These are phyloP conservation scores for Bombus huntii DNA, from an alignment of 1,140 invertebrate genomes.

Conservation along the genomic window DNA sequence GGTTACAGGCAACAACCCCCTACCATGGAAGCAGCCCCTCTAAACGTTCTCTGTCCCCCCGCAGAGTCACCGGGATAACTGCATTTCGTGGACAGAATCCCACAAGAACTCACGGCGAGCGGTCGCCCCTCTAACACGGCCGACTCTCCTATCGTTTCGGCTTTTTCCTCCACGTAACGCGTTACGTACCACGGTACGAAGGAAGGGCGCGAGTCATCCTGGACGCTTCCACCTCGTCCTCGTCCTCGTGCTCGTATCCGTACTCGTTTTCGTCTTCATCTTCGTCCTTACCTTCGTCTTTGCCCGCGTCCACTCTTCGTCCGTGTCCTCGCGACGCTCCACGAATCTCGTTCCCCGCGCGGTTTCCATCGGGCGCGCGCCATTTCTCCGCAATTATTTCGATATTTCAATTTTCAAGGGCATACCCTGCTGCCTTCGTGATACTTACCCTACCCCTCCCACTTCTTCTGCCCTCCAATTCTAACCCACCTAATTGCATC, in stretches of 20 bases:
- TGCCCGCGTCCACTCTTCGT: background rate
- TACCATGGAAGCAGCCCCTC: constrained; percentile 59
- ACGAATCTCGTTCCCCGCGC: constrained; percentile 33
- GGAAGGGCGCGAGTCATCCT: constrained; percentile 53
- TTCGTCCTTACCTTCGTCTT: background rate
- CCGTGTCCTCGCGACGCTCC: background rate
- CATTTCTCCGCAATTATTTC: constrained; percentile 74
- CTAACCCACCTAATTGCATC: constrained; percentile 75
- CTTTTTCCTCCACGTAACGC: constrained; percentile 62
- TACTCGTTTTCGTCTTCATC: constrained; percentile 15
- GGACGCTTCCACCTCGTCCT: constrained; percentile 35
- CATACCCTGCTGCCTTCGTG: constrained; percentile 15
- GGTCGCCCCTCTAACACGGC: constrained; percentile 73
- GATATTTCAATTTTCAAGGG: constrained; percentile 79
- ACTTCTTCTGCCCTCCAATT: constrained; percentile 29
- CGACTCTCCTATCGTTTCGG: constrained; percentile 61
- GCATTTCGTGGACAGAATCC: constrained; percentile 82
- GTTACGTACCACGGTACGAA: constrained; percentile 37
- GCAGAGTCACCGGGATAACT: constrained; percentile 79
- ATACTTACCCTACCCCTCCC: constrained; percentile 36
- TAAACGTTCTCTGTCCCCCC: constrained; percentile 64
- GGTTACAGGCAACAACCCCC: constrained; percentile 61
- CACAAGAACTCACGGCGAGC: constrained; percentile 81
- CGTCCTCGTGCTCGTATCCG: constrained; percentile 56
- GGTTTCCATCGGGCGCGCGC: constrained; percentile 45